A percentile compares a stretch with the other conserved stretches of the same genome.
Evolutionary conservation across 2,888 invertebrate species (phyloP).

Genomic region (Yponomeuta plumbellus): DNA sequence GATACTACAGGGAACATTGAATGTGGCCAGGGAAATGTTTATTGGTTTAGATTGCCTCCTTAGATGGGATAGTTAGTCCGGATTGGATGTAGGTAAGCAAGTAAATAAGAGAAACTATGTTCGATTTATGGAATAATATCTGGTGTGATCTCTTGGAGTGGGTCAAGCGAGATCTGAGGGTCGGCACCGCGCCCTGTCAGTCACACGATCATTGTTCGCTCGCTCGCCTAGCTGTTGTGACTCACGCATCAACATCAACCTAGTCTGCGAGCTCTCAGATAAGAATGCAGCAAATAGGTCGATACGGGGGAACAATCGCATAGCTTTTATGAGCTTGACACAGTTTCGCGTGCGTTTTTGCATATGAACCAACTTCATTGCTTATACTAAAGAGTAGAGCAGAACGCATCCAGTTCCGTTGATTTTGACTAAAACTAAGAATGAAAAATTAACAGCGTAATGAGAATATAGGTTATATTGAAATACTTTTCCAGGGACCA

Average conservation of each 20-base stretch:
- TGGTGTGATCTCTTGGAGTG: conserved; percentile 43
- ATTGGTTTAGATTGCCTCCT: conserved; percentile 39
- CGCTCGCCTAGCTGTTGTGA: conserved; percentile 47
- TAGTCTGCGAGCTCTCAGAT: conserved; percentile 45
- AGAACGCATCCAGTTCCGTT: too few species aligned
- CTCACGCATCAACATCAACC: conserved; percentile 53
- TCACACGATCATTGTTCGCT: conserved; percentile 56
- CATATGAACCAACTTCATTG: neutral
- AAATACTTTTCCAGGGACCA: neutral
- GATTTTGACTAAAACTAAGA: neutral
- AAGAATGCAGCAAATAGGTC: conserved; percentile 67
- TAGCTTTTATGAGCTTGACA: conserved; percentile 54
- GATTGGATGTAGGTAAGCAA: conserved; percentile 49
- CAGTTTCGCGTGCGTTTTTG: conserved; percentile 33
- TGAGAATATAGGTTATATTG: neutral
- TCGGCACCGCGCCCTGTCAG: conserved; percentile 63
- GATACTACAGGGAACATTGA: conserved; percentile 1
- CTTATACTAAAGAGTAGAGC: too few species aligned
- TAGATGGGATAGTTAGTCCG: conserved; percentile 59
- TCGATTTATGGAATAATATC: conserved; percentile 66
- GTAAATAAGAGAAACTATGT: conserved; percentile 46
- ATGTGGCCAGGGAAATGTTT: neutral
- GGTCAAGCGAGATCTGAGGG: conserved; percentile 63
- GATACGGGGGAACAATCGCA: conserved; percentile 57
- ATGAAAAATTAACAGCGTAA: neutral